phyloP scores from a whole-genome alignment of 2,888 invertebrate genomes.

The Latrodectus elegans region DNA sequence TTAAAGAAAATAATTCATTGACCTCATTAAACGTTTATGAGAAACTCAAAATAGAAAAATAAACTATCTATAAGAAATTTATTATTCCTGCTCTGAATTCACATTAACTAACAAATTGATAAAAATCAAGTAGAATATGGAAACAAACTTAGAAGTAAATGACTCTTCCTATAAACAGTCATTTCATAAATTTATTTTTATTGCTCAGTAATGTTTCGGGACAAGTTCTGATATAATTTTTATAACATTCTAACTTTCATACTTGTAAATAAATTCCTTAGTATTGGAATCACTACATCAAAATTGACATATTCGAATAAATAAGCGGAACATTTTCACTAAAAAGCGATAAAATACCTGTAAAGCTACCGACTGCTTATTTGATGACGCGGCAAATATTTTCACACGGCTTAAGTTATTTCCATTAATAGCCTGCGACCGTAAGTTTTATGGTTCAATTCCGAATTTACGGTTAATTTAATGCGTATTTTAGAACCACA shows the following conservation, averaged over 20 bases:
- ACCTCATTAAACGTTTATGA: too few relatives aligned
- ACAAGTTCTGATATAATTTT: not conserved
- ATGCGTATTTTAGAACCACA: slow-evolving; percentile 59
- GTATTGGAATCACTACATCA: slow-evolving; percentile 27
- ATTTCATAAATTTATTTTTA: not conserved
- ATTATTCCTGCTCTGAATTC: too few relatives aligned
- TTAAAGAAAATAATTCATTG: too few relatives aligned
- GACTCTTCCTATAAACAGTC: not conserved
- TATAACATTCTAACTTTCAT: not conserved
- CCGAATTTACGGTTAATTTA: slow-evolving; percentile 59
- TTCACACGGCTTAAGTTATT: slow-evolving; percentile 51
- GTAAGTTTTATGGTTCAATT: slow-evolving; percentile 54
- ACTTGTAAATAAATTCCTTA: not conserved
- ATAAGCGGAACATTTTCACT: not conserved
- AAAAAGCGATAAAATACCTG: slow-evolving; percentile 41
- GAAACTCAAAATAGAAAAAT: too few relatives aligned
- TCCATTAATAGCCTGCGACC: slow-evolving; percentile 52
- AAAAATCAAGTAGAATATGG: too few relatives aligned
- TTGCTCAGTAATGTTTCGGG: not conserved
- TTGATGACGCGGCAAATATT: slow-evolving; percentile 51
- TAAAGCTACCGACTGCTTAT: slow-evolving; percentile 26
- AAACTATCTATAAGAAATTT: too few relatives aligned
- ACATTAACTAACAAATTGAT: too few relatives aligned
- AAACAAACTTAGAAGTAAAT: not conserved
- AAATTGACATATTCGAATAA: slow-evolving; percentile 29